Evolutionary conservation across 2,797 vertebrate species (phyloP).

Genomic region (Siniperca undulata): DNA sequence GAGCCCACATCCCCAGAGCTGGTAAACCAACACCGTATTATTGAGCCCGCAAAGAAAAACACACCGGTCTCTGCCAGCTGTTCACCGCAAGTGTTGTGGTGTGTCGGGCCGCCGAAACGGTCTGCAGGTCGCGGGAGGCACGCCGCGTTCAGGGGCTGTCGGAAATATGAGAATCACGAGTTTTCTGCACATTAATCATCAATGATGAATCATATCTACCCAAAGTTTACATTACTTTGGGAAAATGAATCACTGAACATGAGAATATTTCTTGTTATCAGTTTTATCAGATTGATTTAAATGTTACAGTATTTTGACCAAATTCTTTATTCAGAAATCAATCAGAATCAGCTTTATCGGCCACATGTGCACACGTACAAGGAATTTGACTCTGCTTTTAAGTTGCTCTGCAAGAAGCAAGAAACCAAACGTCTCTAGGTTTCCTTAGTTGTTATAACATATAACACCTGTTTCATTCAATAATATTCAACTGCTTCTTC

Average conservation of each 20-base stretch:
- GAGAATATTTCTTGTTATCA: background rate
- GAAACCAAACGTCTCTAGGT: too few relatives aligned
- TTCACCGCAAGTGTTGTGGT: conserved; percentile 56
- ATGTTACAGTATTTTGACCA: background rate
- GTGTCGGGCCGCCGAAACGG: conserved; percentile 35
- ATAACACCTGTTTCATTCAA: background rate
- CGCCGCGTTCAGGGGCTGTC: conserved; percentile 40
- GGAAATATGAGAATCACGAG: background rate
- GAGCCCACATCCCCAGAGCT: conserved; percentile 75
- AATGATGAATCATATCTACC: background rate
- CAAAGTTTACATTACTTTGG: background rate
- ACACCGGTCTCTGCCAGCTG: conserved; percentile 79
- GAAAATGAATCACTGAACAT: background rate
- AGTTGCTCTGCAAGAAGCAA: too few relatives aligned
- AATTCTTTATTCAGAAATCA: background rate
- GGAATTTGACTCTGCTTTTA: too few relatives aligned
- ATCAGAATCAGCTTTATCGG: background rate
- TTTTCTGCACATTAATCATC: background rate
- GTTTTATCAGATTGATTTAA: background rate
- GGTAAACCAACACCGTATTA: conserved; percentile 83
- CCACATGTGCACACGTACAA: background rate
- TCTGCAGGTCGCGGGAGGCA: conserved; percentile 18
- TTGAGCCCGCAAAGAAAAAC: conserved; percentile 79
- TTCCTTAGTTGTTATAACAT: background rate
- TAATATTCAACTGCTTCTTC: too few relatives aligned